phyloP scores from a whole-genome alignment of 1,140 invertebrate genomes.

The Drepana arcuata region DNA sequence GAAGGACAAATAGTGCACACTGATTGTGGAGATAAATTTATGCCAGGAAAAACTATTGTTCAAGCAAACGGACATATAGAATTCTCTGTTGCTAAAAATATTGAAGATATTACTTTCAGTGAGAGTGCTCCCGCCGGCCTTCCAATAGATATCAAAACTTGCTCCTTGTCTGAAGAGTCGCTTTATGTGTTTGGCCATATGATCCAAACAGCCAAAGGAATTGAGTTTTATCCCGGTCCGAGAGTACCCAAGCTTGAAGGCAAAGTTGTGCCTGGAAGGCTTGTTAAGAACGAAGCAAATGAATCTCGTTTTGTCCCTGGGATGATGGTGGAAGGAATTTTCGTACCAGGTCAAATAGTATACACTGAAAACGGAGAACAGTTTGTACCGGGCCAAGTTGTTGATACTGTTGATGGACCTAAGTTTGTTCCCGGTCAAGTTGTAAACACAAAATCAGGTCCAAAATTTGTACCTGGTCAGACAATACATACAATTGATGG shows the following conservation, averaged over 20 bases:
- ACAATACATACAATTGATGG: constrained; percentile 79
- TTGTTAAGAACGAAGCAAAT: constrained; percentile 75
- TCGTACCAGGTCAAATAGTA: constrained; percentile 81
- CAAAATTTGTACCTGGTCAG: constrained; percentile 81
- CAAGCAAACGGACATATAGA: constrained; percentile 69
- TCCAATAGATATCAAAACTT: constrained; percentile 74
- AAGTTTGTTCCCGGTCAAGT: constrained; percentile 82
- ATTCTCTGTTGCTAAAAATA: constrained; percentile 74
- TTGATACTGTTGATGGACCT: constrained; percentile 77
- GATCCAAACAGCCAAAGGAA: constrained; percentile 77
- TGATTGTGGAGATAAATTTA: constrained; percentile 73
- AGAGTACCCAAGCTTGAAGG: constrained; percentile 62
- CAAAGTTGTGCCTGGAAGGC: constrained; percentile 78
- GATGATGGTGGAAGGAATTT: constrained; percentile 77
- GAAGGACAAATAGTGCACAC: constrained; percentile 78
- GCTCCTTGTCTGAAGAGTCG: constrained; percentile 66
- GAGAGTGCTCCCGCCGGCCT: constrained; percentile 71
- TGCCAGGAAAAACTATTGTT: constrained; percentile 74
- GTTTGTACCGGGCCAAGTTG: constrained; percentile 83
- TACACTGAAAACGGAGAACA: constrained; percentile 79
- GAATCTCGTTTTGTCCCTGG: constrained; percentile 80
- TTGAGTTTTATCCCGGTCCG: constrained; percentile 80
- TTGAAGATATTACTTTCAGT: constrained; percentile 72
- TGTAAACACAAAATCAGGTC: constrained; percentile 77
- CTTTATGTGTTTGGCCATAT: constrained; percentile 79